Base-by-base conservation (phyloP, 1,140 invertebrate genomes). In the Drosophila leontia region DNA sequence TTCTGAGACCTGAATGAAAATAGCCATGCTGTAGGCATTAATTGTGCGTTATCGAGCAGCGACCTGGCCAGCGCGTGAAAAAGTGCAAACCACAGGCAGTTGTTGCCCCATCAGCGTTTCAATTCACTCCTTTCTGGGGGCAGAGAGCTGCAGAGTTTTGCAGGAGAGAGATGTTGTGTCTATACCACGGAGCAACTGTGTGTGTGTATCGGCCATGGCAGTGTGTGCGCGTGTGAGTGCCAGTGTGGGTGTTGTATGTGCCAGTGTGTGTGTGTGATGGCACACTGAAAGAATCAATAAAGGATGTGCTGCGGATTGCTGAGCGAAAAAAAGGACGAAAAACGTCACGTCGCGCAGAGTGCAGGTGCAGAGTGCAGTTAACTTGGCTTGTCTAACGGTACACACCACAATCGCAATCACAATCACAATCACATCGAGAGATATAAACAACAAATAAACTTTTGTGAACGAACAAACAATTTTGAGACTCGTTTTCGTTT, bases 201-300 rank as follows among this genome's bases (percentile, higher is more conserved):
- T 68, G 69, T 70, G 57, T 62, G 80, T 84, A 60, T 79, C 53
- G 53, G 60, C 57, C 57, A 65, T 61, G 62, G 62, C 57, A 56
- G 55, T 55, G 72, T 81, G 62, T 72, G 70, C 61, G 80, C 72
- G 82, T 64, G 76, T 78, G 81, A 65, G 53, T 77, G 72, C 39
- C 51, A 64, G 42, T 56, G 74, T 34, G 41, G 48, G 44, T 60
- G 50, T 76, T 17, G 50, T 68, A 39, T 78, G 58, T 42, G 65
- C 59, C 61, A 45, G 65, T 61, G 74, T 57, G 65, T 79, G 55
- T 65, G 63, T 65, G 75, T 76, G 48, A 26, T 47, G 58, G 83
- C 83, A 87, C 84, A 87, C 81, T 88, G 84, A 88, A 88, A 88
- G 85, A 88, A 88, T 88, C 84, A 88, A 88, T 88, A 88, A 88